A percentile compares a stretch with the other conserved stretches of the same genome.
Conservation (phyloP, 2,113 vertebrate species). For the Antechinus flavipes region DNA sequence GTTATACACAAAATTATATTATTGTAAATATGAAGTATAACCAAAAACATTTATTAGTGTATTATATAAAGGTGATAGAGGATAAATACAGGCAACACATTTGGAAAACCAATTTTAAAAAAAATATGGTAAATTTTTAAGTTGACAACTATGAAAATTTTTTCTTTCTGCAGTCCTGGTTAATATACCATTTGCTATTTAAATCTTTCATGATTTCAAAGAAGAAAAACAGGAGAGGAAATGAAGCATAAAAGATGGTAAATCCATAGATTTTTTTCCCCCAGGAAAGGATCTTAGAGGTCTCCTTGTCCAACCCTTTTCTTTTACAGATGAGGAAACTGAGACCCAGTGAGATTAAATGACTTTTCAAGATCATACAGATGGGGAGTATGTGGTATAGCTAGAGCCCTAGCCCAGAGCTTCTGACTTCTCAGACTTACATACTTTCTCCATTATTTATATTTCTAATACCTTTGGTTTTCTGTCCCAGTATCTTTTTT, state of each 20-base stretch:
- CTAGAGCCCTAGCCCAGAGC: background rate
- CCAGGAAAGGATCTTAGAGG: background rate
- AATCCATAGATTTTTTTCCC: background rate
- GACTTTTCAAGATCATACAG: background rate
- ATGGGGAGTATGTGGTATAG: background rate
- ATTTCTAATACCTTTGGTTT: slow-evolving; percentile 42
- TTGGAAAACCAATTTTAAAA: slow-evolving; percentile 15
- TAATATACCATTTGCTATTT: slow-evolving; percentile 20
- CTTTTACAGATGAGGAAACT: background rate
- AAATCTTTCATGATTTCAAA: slow-evolving; percentile 18
- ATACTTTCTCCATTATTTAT: slow-evolving; percentile 8
- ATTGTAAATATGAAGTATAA: background rate
- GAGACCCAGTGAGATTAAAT: background rate
- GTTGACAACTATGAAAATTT: slow-evolving; percentile 2
- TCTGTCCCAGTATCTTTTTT: background rate
- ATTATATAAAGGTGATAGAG: background rate
- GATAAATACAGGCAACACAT: background rate
- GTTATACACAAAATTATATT: slow-evolving; percentile 42
- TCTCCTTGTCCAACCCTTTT: background rate
- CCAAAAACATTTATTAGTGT: background rate
- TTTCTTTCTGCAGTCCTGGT: slow-evolving; percentile 7
- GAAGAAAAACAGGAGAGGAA: slow-evolving; percentile 14
- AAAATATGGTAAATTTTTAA: slow-evolving; percentile 36
- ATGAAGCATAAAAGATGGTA: slow-evolving; percentile 8
- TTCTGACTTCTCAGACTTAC: background rate